Base-by-base conservation (phyloP, 1,140 invertebrate species). In the Drosophila auraria region DNA sequence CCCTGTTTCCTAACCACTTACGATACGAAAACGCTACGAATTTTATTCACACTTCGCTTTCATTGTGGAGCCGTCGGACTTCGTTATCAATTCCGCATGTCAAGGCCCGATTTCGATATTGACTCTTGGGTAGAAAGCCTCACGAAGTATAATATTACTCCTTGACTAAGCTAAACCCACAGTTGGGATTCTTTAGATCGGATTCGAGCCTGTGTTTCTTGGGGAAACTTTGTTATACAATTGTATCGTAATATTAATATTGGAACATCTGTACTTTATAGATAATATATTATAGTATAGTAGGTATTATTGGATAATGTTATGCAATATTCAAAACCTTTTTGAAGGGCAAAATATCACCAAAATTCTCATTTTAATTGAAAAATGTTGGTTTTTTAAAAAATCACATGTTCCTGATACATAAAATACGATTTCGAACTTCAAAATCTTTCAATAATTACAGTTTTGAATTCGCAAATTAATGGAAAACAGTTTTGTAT, bases 41-140 rank as follows among this genome's bases (percentile, higher is more conserved):
- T 12, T 27, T 70, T 68, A 70, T 68, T 70, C 49, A 54, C 49
- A 69, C 50, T 71, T 69, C 64, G 38, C 63, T 69, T 71, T 71
- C 65, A 54, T 69, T 44, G 23, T 50, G 42, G 14, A 38, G 53
- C 14, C 3, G 11, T 20, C 15, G 4, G 45, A 11, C 38, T 71
- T 71, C 36, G 44, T 72, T 75, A 76, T 76, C 73, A 76, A 58
- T 65, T 75, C 27, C 45, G 44, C 51, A 65, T 63, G 60, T 76
- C 71, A 75, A 75, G 73, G 73, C 53, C 51, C 42, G 23, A 63
- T 17, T 49, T 49, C n/a, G 20, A 3, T n/a, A 65, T 69, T 66
- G 61, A 69, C 59, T 49, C 20, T 60, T 44, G 17, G 15, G 44
- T 33, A 63, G 23, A 66, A 65, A 50, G 44, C 23, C 38, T 44